A percentile compares a stretch with the other conserved stretches of the same genome.
phyloP scores from a whole-genome alignment of 2,113 vertebrate species.

The Pomatostomus ruficeps region DNA sequence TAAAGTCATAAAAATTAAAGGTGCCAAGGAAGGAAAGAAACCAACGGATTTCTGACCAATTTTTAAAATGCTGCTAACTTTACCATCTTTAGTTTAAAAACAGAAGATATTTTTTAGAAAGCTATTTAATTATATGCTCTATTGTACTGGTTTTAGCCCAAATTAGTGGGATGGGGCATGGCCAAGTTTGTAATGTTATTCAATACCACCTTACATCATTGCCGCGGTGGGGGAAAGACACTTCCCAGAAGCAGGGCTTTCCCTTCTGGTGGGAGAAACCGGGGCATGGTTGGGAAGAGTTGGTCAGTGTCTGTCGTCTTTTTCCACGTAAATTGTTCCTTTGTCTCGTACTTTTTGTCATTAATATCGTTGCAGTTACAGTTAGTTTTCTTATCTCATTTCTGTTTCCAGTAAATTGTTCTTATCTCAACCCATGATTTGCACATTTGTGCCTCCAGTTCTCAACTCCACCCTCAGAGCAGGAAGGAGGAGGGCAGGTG shows the following conservation, averaged over 20 bases:
- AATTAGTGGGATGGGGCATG: rapidly evolving
- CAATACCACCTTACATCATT: not conserved
- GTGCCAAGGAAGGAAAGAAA: not conserved
- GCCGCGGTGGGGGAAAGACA: rapidly evolving
- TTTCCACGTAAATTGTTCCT: not conserved
- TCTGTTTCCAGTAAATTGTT: not conserved
- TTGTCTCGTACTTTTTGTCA: not conserved
- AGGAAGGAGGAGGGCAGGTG: not conserved
- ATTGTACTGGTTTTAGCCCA: not conserved
- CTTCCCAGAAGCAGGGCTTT: not conserved
- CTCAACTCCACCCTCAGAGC: not conserved
- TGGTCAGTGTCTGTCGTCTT: not conserved
- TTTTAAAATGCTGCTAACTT: not conserved
- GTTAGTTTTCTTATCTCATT: not conserved
- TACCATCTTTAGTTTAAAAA: not conserved
- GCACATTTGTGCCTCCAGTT: not conserved
- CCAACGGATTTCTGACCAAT: rapidly evolving
- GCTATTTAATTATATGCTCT: not conserved
- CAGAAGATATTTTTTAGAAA: not conserved
- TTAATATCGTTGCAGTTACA: not conserved
- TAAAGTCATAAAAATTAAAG: not conserved
- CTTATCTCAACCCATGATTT: not conserved
- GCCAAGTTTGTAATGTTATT: not conserved
- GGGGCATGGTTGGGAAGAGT: too few species aligned
- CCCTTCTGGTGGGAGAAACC: not conserved